Evolutionary conservation across 2,797 vertebrate species (phyloP).

Genomic region (Phaenicophaeus curvirostris): DNA sequence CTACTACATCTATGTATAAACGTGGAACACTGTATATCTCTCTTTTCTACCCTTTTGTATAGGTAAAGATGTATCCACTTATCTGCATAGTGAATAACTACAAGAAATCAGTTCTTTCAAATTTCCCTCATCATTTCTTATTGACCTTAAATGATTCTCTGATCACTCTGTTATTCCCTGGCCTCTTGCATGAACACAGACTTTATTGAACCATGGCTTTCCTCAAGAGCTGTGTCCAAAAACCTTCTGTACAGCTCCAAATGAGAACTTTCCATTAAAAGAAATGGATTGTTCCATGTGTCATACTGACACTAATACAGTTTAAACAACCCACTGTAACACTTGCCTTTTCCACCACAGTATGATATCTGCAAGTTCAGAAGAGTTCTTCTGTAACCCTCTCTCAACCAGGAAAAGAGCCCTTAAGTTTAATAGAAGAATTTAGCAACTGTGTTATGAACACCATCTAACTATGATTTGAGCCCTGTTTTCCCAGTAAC

Average conservation of each 20-base stretch:
- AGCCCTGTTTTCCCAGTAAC: background rate
- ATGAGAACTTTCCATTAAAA: background rate
- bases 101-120: background rate
- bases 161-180: background rate
- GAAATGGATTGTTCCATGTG: background rate
- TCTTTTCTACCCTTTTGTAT: fast-evolving
- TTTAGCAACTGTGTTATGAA: background rate
- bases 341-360: background rate
- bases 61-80: background rate
- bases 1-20: background rate
- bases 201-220: background rate
- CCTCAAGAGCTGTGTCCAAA: background rate
- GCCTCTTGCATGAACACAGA: background rate
- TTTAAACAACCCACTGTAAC: background rate
- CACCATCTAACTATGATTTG: background rate
- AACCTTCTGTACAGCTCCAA: background rate
- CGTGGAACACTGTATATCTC: background rate
- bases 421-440: background rate
- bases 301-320: background rate
- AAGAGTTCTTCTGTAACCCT: background rate
- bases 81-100: background rate
- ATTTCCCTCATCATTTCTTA: background rate
- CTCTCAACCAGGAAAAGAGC: background rate
- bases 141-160: background rate
- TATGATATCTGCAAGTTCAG: background rate